Evolutionary conservation across 2,888 invertebrate genomes (phyloP), one percentile per base, ranked within the genome.

Genomic region (Hetaerina titia): DNA sequence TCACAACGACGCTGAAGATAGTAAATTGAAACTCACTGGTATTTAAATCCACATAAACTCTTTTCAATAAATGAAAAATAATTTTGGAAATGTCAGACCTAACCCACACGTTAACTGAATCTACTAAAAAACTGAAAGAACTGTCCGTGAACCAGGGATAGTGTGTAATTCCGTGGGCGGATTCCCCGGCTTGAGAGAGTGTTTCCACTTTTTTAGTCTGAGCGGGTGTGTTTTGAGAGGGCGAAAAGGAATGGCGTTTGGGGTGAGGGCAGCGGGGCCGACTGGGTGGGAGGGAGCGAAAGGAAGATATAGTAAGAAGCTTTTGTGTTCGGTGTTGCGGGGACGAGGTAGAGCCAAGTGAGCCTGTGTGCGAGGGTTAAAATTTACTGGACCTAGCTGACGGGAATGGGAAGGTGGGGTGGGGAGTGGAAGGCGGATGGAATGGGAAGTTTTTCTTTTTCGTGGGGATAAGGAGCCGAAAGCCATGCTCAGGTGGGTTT

Each of bases 281-380:
- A 81, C 8, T 11, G 11, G 13, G 60, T 4, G 81, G 81, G 31
- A 31, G 81, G 81, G 31, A 31, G 25, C 31, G 81, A 81, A 81
- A 81, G 92, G 74, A 92, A 92, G 92, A 92, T 92, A 69, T 92
- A 69, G 64, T 92, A 92, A 92, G 92, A 74, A 92, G 92, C 92
- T 92, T 90, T 92, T 92, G 92, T 92, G 92, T 74, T 92, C 69
- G 69, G 45, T 69, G 22, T 63, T 45, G 69, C 64, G 92, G 56
- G 56, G 92, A 31, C 22, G 81, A 31, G 81, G 22, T 69, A 69
- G 69, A 69, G n/a, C 81, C 25, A 31, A 31, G 81, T 81, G 81
- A 25, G 81, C 31, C 31, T 11, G 74, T 74, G 74, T 74, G 74
- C 19, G 64, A n/a, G 92, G 69, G 92, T 89, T 92, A 57, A 92